Evolutionary conservation across 2,888 invertebrate genomes (phyloP).

Genomic region (Lapara coniferarum): DNA sequence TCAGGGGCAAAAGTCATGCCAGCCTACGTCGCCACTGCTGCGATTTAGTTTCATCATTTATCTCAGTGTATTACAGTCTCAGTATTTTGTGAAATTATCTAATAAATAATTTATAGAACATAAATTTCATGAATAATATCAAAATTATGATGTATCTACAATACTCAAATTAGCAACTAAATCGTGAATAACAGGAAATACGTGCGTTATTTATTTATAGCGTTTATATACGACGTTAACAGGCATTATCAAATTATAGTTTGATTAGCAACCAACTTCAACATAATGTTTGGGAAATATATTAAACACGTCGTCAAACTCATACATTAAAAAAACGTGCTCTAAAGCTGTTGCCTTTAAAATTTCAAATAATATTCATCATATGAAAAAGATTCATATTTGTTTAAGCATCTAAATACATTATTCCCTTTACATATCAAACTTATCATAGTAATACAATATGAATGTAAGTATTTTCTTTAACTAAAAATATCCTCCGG

Average conservation of each 20-base stretch:
- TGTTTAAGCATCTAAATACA: not conserved
- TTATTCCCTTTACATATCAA: too few relatives aligned
- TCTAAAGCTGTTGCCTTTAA: not conserved
- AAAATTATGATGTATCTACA: not conserved
- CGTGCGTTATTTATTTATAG: slow-evolving; percentile 1
- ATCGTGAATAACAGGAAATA: slow-evolving; percentile 6
- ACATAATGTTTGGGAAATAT: not conserved
- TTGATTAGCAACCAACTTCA: slow-evolving; percentile 3
- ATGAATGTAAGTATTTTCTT: too few relatives aligned
- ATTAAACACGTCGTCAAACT: slow-evolving; percentile 4
- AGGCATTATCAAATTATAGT: not conserved
- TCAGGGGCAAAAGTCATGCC: not conserved
- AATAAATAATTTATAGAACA: too few relatives aligned
- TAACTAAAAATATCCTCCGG: not conserved
- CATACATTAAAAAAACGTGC: slow-evolving; percentile 1
- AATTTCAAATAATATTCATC: not conserved
- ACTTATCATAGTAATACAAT: too few relatives aligned
- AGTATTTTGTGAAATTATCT: too few relatives aligned
- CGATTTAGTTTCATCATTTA: not conserved
- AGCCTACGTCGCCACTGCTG: not conserved
- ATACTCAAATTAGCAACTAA: not conserved
- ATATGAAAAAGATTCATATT: not conserved
- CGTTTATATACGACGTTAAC: not conserved
- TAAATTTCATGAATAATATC: not conserved
- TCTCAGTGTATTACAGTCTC: too few relatives aligned